phyloP scores from a whole-genome alignment of 1,140 invertebrate species.

The Plectus sambesii region DNA sequence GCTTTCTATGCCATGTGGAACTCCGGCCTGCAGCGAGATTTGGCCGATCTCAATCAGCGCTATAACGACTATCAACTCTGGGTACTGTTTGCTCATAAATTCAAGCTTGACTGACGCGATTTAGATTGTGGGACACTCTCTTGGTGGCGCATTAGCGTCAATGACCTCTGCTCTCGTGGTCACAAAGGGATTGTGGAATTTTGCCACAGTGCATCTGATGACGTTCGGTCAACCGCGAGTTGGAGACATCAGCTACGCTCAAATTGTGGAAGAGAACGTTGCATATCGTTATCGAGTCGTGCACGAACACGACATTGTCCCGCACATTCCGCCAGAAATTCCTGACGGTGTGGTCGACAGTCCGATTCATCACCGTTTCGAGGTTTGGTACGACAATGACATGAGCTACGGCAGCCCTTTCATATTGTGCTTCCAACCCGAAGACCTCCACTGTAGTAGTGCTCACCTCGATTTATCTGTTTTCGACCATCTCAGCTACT shows the following conservation, averaged over 20 bases:
- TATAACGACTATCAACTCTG: conserved; percentile 32
- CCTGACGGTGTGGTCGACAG: conserved; percentile 28
- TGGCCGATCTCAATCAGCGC: conserved; percentile 12
- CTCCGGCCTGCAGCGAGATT: conserved; percentile 25
- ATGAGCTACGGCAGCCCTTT: conserved; percentile 16
- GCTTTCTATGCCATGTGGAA: conserved; percentile 27
- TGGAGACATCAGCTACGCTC: conserved; percentile 27
- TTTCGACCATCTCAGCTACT: conserved; percentile 23
- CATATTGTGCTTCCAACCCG: conserved; percentile 12
- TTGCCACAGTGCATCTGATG: conserved; percentile 21
- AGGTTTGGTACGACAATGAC: conserved; percentile 32
- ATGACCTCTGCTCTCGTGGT: conserved; percentile 25
- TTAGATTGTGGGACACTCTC: conserved; percentile 33
- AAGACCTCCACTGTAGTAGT: conserved; percentile 12
- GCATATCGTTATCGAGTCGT: conserved; percentile 24
- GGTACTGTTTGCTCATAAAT: too few relatives aligned
- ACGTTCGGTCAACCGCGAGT: conserved; percentile 34
- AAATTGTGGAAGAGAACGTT: conserved; percentile 23
- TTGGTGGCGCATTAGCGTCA: conserved; percentile 32
- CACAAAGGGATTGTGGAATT: conserved; percentile 6
- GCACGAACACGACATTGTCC: conserved; percentile 26
- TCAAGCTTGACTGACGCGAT: too few relatives aligned
- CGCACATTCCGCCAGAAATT: conserved; percentile 28
- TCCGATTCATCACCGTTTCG: conserved; percentile 29
- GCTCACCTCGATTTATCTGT: conserved; percentile 14